Base-by-base conservation (phyloP, 1,140 invertebrate species). In the Pogonomyrmex californicus region DNA sequence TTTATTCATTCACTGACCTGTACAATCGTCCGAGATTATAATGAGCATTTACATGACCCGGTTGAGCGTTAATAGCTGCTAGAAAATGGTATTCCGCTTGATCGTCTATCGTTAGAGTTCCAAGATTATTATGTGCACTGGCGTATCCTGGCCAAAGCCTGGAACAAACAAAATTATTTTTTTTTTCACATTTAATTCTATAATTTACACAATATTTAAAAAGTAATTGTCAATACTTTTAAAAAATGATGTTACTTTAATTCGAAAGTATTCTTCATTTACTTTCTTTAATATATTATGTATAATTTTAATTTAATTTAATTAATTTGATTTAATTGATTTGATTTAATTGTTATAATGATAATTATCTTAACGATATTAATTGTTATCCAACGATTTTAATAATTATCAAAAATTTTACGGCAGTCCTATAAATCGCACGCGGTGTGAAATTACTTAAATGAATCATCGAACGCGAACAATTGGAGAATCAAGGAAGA, bases 41-140 rank as follows among this genome's bases (percentile, higher is more conserved):
- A 93, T 98, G 97, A 63, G 98, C 98, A 91, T 98, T 98, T 23
- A 98, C 97, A 92, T 98, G 98, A 78, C 97, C 96, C 1, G 97
- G 96, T 87, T 97, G 97, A 86, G 97, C 97, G 47, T 96, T 95
- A 62, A 99, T 97, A 1, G 98, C 98, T 44, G 96, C 96, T 82
- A 97, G 94, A 94, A 98, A 98, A 92, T 98, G 97, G 66, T 96
- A 93, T 92, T 98, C 97, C 4, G 98, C 97, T 91, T 97, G 96
- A 7, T 96, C 95, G 56, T 97, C 96, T 14, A 95, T 94, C 66
- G 98, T 96, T 79, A 98, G 93, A 0, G 98, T 98, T 14, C 98
- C 98, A 44, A 99, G 96, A 95, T 99, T 99, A 93, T 98, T 99
- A 94, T 98, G 97, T 0, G 98, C 98, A 93, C 98, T 98, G 0